These are phyloP conservation scores for Linnaemya tessellans DNA, from an alignment of 2,888 invertebrate species.

Conservation along the genomic window DNA sequence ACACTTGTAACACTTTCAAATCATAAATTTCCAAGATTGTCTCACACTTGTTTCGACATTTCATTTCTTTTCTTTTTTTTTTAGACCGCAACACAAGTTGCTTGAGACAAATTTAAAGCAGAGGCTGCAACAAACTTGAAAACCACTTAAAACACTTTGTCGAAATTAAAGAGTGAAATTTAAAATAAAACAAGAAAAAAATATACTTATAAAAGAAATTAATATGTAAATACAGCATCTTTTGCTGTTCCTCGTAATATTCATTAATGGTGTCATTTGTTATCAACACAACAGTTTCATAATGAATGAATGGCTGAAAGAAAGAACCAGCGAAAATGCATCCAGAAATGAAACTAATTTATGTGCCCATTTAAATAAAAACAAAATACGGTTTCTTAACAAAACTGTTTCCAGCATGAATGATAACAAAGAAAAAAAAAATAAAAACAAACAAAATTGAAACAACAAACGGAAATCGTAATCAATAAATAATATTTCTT, in stretches of 20 bases:
- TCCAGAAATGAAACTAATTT: slow-evolving; percentile 53
- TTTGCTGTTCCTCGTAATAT: slow-evolving; percentile 25
- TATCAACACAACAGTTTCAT: slow-evolving; percentile 53
- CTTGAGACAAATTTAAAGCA: slow-evolving; percentile 55
- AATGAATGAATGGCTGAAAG: background rate
- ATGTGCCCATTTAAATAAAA: slow-evolving; percentile 64
- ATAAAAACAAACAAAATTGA: background rate
- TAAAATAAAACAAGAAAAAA: background rate
- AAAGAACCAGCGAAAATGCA: slow-evolving; percentile 3
- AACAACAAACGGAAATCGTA: slow-evolving; percentile 61
- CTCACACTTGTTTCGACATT: slow-evolving; percentile 61
- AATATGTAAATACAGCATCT: slow-evolving; percentile 58
- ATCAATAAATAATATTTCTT: slow-evolving; percentile 59
- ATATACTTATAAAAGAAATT: slow-evolving; percentile 21
- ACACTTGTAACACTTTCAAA: slow-evolving; percentile 74
- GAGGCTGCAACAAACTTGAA: slow-evolving; percentile 39
- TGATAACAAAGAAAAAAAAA: slow-evolving; percentile 38
- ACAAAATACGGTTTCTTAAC: slow-evolving; percentile 54
- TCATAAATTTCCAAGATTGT: slow-evolving; percentile 72
- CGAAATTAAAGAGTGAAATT: slow-evolving; percentile 44
- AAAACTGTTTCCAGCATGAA: slow-evolving; percentile 48
- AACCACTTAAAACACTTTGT: slow-evolving; percentile 44
- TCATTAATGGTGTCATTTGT: slow-evolving; percentile 66
- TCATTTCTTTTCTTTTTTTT: background rate
- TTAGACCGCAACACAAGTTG: slow-evolving; percentile 32